A percentile compares a stretch with the other conserved stretches of the same genome.
Evolutionary conservation across 2,797 vertebrate genomes (phyloP).

Genomic region (Loris lydekkerianus): DNA sequence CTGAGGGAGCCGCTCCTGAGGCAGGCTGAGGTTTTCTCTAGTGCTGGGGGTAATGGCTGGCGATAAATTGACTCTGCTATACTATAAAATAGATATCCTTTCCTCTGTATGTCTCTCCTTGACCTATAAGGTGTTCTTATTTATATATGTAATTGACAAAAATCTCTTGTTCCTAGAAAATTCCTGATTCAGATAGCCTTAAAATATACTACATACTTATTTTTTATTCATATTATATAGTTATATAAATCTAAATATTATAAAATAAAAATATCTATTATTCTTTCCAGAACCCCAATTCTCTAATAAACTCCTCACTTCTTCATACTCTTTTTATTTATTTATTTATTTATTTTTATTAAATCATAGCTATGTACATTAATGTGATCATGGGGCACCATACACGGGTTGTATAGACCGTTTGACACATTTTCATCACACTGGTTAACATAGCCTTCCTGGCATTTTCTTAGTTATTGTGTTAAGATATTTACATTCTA

Average conservation of each 20-base stretch:
- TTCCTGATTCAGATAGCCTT: not conserved
- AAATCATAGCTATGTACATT: no score
- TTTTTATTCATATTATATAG: not conserved
- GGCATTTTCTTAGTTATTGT: no score
- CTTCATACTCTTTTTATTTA: not conserved
- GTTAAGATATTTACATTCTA: no score
- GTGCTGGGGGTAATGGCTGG: not conserved
- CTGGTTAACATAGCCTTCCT: no score
- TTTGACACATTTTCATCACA: no score
- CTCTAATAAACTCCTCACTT: not conserved
- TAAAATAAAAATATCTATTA: not conserved
- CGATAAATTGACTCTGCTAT: not conserved
- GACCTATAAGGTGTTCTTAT: not conserved
- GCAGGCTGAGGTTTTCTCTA: not conserved
- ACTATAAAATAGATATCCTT: not conserved
- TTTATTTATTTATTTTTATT: no score
- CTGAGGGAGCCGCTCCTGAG: not conserved
- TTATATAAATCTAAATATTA: not conserved
- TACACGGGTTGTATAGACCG: no score
- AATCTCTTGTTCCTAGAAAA: not conserved
- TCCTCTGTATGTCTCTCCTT: not conserved
- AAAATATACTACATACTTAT: not conserved
- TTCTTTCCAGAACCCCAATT: not conserved
- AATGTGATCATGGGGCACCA: no score
- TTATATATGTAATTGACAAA: conserved; percentile 36